Evolutionary conservation across 2,113 vertebrate genomes (phyloP).

Genomic region (Albula glossodonta): DNA sequence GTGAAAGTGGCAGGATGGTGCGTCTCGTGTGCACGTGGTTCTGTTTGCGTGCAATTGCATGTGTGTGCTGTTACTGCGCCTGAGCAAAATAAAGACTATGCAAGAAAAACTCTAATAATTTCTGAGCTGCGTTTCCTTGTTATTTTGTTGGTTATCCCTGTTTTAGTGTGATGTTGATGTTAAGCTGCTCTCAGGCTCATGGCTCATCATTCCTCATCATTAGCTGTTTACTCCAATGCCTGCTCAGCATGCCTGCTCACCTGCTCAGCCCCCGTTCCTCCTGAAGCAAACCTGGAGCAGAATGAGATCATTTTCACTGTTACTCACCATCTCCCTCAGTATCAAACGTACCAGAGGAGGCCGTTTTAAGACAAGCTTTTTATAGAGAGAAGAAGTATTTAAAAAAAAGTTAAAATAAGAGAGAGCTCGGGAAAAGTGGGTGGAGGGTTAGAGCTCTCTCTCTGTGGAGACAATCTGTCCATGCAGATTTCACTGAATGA

Average conservation of each 20-base stretch:
- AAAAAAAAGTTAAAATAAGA: too few relatives aligned
- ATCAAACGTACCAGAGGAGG: conserved; percentile 38
- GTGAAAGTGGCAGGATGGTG: background rate
- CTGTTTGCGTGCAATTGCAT: background rate
- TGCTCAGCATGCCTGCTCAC: conserved; percentile 19
- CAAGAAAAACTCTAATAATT: conserved; percentile 21
- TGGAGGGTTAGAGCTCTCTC: too few relatives aligned
- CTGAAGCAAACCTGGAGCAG: conserved; percentile 31
- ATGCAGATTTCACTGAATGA: too few relatives aligned
- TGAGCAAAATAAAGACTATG: background rate
- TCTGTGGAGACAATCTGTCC: too few relatives aligned
- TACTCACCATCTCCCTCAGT: conserved; percentile 45
- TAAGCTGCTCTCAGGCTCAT: conserved; percentile 39
- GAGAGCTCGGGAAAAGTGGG: too few relatives aligned
- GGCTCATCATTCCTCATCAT: conserved; percentile 29
- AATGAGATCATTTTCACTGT: conserved; percentile 42
- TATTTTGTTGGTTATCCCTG: conserved; percentile 35
- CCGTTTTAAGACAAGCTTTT: conserved; percentile 26
- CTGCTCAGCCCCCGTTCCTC: conserved; percentile 33
- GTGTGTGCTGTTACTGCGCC: background rate
- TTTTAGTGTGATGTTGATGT: conserved; percentile 32
- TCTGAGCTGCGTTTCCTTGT: conserved; percentile 21
- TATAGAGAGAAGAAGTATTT: too few relatives aligned
- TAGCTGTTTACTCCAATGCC: conserved; percentile 50
- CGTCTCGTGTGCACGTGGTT: background rate